Evolutionary conservation across 2,113 vertebrate species (phyloP).

Genomic region (Meles meles): DNA sequence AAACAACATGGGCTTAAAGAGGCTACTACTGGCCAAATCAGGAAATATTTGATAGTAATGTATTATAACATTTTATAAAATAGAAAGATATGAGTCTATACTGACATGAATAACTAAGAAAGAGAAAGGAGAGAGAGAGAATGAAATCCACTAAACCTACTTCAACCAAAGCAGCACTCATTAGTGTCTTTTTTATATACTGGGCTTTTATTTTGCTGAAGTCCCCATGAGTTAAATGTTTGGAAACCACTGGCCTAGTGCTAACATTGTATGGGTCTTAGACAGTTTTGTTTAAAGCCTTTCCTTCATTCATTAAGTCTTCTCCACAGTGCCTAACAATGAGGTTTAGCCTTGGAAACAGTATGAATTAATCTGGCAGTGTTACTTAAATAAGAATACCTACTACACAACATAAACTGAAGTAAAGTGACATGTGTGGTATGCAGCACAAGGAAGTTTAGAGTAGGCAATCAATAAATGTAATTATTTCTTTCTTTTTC

Average conservation of each 20-base stretch:
- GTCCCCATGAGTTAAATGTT: not conserved
- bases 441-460: not conserved
- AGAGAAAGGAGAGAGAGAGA: not conserved
- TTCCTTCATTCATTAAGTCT: not conserved
- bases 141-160: not conserved
- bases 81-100: not conserved
- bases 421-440: conserved; percentile 23
- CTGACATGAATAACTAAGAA: not conserved
- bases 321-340: not conserved
- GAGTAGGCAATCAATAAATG: conserved; percentile 58
- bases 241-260: not conserved
- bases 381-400: not conserved
- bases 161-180: not conserved
- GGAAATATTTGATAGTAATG: not conserved
- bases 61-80: not conserved
- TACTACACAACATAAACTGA: not conserved
- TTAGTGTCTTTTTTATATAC: not conserved
- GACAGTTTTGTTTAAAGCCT: not conserved
- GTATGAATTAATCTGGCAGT: not conserved
- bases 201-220: not conserved
- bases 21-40: not conserved
- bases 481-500: conserved; percentile 62
- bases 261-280: not conserved
- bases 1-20: not conserved
- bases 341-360: not conserved